Evolutionary conservation across 2,113 vertebrate genomes (phyloP).

Genomic region (Neoarius graeffei): DNA sequence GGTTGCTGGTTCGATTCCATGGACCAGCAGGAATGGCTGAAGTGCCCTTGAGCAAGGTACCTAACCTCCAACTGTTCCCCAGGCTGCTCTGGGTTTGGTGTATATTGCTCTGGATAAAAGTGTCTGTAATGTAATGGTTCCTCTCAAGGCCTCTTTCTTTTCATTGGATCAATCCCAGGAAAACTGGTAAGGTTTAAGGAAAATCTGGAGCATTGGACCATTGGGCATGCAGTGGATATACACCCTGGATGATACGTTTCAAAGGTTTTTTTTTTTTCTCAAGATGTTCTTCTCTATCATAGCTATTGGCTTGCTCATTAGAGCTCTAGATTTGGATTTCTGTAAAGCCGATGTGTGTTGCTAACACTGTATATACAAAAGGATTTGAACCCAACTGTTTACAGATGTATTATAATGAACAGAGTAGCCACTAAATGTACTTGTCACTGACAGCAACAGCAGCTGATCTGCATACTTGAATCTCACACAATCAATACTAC

Average conservation of each 20-base stretch:
- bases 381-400: neutral
- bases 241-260: neutral
- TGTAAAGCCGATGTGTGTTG: neutral
- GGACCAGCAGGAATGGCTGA: too few species aligned
- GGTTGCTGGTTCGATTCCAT: too few species aligned
- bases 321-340: neutral
- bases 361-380: neutral
- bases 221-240: neutral
- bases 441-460: neutral
- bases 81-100: too few species aligned
- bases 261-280: neutral
- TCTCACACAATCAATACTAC: conserved; percentile 1
- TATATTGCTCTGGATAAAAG: too few species aligned
- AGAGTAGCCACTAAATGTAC: neutral
- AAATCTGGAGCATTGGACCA: neutral
- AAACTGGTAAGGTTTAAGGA: neutral
- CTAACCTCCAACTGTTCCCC: too few species aligned
- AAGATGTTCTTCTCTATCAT: neutral
- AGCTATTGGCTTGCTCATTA: neutral
- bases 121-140: neutral
- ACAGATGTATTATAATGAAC: neutral
- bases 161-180: neutral
- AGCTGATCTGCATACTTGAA: neutral
- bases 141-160: neutral
- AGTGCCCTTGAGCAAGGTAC: too few species aligned